These are phyloP conservation scores for Lumbricus terrestris DNA, from an alignment of 2,888 invertebrate genomes.

Conservation along the genomic window DNA sequence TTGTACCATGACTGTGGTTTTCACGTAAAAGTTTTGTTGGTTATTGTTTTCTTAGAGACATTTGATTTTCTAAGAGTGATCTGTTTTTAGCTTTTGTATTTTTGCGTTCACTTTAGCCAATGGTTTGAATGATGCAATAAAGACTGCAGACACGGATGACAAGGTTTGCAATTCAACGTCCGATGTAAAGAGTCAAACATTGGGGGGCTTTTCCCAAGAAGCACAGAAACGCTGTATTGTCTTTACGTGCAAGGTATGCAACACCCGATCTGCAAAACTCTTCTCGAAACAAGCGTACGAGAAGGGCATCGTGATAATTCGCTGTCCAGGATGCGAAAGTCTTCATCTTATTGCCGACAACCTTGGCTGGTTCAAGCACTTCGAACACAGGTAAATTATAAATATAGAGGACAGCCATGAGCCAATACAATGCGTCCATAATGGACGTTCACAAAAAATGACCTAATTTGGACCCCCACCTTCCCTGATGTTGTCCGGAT, in stretches of 20 bases:
- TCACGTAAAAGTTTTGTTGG: background rate
- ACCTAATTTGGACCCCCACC: too few species aligned
- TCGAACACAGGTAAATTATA: slow-evolving; percentile 57
- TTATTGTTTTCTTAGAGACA: background rate
- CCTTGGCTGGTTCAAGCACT: slow-evolving; percentile 86
- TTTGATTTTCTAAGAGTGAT: background rate
- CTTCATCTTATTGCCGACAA: slow-evolving; percentile 95
- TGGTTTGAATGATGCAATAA: background rate
- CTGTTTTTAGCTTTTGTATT: background rate
- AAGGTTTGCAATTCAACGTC: background rate
- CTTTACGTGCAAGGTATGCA: slow-evolving; percentile 88
- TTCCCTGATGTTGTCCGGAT: too few species aligned
- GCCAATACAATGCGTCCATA: background rate
- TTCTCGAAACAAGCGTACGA: slow-evolving; percentile 83
- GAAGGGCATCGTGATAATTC: slow-evolving; percentile 87
- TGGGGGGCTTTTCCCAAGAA: background rate
- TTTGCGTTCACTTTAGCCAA: background rate
- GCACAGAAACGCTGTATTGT: slow-evolving; percentile 60
- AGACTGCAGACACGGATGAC: background rate
- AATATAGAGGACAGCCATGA: background rate
- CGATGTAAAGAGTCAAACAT: background rate
- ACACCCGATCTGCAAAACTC: slow-evolving; percentile 72
- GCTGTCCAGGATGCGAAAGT: slow-evolving; percentile 81
- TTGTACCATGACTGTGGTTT: background rate
- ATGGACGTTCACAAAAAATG: background rate